Evolutionary conservation across 2,888 invertebrate species (phyloP), one percentile per base, ranked within the genome.

Genomic region (Dysmachus trigonus): DNA sequence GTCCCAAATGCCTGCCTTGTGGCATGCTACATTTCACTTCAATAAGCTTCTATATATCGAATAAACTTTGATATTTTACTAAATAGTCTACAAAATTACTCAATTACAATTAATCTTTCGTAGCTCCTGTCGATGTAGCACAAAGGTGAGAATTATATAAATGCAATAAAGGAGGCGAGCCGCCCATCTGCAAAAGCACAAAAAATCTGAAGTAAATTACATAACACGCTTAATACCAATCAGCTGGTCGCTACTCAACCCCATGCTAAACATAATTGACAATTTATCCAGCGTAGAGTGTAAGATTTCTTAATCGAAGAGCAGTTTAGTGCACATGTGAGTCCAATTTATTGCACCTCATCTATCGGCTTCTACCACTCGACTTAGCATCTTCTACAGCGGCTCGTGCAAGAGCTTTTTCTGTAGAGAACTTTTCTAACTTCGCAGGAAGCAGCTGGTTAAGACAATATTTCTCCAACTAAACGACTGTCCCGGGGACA

Each of bases 241-340:
- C 62, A 18, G 8, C 62, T 62, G 27, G 2, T 62, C 10, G 4
- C 27, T 10, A 18, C 8, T 62, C 62, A 62, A 27, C 62, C 62
- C 27, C 62, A 62, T 62, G 27, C 62, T 8, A 62, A 62, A 27
- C 27, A 18, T 76, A 76, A 76, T 76, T 76, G 76, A 35, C 76
- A 22, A 35, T 76, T 38, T 76, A 38, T 76, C 38, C 22, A 35
- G 35, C 76, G 38, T 33, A 6, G 10, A 41, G 15, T 38, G 33
- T 41, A 35, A 76, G 76, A 76, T 76, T 76, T 76, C 76, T 76
- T 76, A 41, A 76, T 76, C 76, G 76, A 76, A 76, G 76, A 76
- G 38, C 22, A 76, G 76, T 38, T 33, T 38, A 76, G 76, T 76
- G 76, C 76, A 76, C 76, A 76, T 76, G 76, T 76, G 76, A 62